Percentiles rank a stretch among this genome's conserved stretches.
These are phyloP conservation scores for Anoplophora glabripennis DNA, from an alignment of 1,140 invertebrate species.

Conservation along the genomic window DNA sequence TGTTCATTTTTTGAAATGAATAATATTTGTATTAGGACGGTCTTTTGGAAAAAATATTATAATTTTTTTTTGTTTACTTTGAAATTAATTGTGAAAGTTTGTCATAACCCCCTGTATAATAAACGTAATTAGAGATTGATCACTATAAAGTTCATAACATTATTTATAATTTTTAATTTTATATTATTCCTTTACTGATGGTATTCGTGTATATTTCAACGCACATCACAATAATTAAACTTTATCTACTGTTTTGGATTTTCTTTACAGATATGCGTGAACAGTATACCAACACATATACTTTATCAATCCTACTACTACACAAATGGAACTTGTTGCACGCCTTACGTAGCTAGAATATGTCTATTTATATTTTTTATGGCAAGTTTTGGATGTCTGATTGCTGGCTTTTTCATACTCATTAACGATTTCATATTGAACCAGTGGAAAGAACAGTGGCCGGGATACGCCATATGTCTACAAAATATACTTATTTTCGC, in stretches of 20 bases:
- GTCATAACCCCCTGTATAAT: no score
- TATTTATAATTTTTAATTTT: no score
- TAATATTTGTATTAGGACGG: no score
- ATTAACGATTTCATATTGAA: slow-evolving; percentile 31
- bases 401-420: slow-evolving; percentile 26
- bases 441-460: slow-evolving; percentile 21
- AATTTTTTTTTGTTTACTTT: no score
- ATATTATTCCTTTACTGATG: no score
- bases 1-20: no score
- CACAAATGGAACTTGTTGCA: slow-evolving; percentile 16
- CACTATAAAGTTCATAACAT: no score
- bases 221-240: no score
- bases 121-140: no score
- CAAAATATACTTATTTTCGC: slow-evolving; percentile 32
- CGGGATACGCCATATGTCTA: slow-evolving; percentile 31
- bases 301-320: slow-evolving; percentile 18
- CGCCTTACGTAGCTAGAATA: slow-evolving; percentile 17
- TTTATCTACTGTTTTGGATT: neutral
- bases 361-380: slow-evolving; percentile 28
- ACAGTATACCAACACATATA: slow-evolving; percentile 23
- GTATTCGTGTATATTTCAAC: no score
- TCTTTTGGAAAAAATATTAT: no score
- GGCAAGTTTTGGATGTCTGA: slow-evolving; percentile 30
- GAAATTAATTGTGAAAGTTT: no score
- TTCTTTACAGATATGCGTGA: slow-evolving; percentile 21